Evolutionary conservation across 2,113 vertebrate genomes (phyloP), one percentile per base, ranked within the genome.

Genomic region (Limanda limanda): DNA sequence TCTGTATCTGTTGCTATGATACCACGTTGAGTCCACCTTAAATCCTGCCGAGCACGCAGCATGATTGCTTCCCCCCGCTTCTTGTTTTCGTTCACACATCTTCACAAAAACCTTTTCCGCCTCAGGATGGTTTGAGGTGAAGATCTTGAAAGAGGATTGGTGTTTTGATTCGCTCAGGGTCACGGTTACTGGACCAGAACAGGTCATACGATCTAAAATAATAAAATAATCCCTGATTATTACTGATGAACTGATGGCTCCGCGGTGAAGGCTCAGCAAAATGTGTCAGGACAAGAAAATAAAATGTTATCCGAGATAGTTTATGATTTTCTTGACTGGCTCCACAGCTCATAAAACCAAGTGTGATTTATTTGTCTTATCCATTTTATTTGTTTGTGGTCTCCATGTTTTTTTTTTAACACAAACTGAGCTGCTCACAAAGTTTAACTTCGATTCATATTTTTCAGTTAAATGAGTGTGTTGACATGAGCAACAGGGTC

Each of bases 1-100:
- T 91, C 72, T 77, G 68, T 76, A 78, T 81, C 86, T 74, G 92
- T 93, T 92, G 89, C 91, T 86, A 91, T 82, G 91, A 88, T 82
- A 91, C 89, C 76, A 71, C 66, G 59, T 52, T 81, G 78, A 76
- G 65, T 56, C 79, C 68, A 76, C 61, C 60, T 82, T 86, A 78
- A 82, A 73, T 85, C 76, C 78, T 21, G n/a, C 79, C 52, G 76
- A 79, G 69, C 79, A 73, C 56, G 79, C 69, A 62, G 63, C 48
- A 25, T 58, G 79, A 78, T 74, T 61, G 21, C 63, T n/a, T 1
- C n/a, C 61, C n/a, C 61, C 31, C 5, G 7, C 2, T 7, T 45
- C 20, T 70, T 58, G 31, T 65, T 81, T 87, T 82, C 63, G 75
- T 77, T 73, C n/a, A 47, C 40, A 54, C 79, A 7, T 31, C 31